These are phyloP conservation scores for Schizaphis graminum DNA, from an alignment of 2,888 invertebrate species.

Conservation along the genomic window DNA sequence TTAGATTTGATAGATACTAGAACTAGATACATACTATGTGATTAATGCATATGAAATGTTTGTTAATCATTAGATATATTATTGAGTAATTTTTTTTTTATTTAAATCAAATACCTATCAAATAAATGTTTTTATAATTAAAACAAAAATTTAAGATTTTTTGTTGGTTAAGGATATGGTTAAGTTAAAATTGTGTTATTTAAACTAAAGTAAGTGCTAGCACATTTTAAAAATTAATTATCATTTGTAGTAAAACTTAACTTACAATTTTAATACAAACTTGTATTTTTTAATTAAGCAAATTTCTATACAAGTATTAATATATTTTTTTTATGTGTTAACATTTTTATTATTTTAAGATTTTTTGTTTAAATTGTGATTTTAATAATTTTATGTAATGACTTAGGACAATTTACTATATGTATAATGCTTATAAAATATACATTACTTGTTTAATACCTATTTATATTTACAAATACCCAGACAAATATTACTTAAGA, in stretches of 20 bases:
- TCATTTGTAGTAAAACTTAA: too few relatives aligned
- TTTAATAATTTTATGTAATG: background rate
- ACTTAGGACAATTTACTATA: background rate
- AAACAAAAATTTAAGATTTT: background rate
- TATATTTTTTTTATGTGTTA: background rate
- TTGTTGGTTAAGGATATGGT: background rate
- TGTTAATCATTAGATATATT: background rate
- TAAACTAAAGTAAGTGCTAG: background rate
- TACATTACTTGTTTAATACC: background rate
- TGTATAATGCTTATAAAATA: background rate
- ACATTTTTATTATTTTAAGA: background rate
- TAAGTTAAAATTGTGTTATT: background rate
- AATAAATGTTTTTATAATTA: background rate
- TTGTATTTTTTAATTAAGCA: too few relatives aligned
- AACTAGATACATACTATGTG: background rate
- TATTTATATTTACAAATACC: background rate
- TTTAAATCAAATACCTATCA: background rate
- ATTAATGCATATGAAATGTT: background rate
- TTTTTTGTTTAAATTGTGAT: background rate
- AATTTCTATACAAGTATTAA: background rate
- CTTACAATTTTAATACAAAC: too few relatives aligned
- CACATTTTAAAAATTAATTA: too few relatives aligned
- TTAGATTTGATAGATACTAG: background rate
- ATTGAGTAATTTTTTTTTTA: background rate
- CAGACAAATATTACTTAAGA: background rate